Evolutionary conservation across 1,140 invertebrate species (phyloP).

Genomic region (Drosophila mojavensis): DNA sequence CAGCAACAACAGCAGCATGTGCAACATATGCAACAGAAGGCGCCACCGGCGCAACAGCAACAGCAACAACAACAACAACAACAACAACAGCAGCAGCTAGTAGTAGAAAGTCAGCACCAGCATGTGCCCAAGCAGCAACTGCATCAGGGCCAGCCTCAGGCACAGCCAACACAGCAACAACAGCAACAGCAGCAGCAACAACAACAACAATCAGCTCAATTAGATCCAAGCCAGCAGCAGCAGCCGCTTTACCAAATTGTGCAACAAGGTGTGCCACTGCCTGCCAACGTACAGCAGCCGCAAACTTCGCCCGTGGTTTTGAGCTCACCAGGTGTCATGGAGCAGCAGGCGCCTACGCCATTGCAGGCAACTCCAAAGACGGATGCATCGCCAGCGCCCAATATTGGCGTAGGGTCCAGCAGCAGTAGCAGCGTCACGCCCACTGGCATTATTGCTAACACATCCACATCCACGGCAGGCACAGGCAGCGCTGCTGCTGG

Average conservation of each 20-base stretch:
- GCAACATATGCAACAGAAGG: slow-evolving; percentile 78
- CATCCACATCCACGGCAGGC: slow-evolving; percentile 52
- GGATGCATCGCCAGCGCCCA: slow-evolving; percentile 54
- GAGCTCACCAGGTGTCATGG: slow-evolving; percentile 54
- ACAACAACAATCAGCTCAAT: slow-evolving; percentile 44
- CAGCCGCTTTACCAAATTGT: slow-evolving; percentile 66
- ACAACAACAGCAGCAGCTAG: slow-evolving; percentile 22
- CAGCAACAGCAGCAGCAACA: slow-evolving; percentile 47
- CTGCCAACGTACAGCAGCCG: slow-evolving; percentile 68
- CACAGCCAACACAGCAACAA: slow-evolving; percentile 44
- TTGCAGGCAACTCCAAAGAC: slow-evolving; percentile 61
- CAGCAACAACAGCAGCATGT: slow-evolving; percentile 63
- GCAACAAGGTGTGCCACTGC: slow-evolving; percentile 23
- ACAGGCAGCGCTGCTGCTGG: slow-evolving; percentile 17
- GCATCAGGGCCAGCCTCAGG: slow-evolving; percentile 63
- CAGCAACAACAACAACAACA: slow-evolving; percentile 62
- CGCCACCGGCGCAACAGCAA: slow-evolving; percentile 83
- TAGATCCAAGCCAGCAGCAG: slow-evolving; percentile 51
- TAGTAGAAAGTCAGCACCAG: slow-evolving; percentile 65
- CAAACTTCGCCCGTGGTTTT: slow-evolving; percentile 70
- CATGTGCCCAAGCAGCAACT: slow-evolving; percentile 77
- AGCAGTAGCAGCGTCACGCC: slow-evolving; percentile 66
- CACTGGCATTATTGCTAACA: slow-evolving; percentile 61
- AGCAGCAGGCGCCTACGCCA: slow-evolving; percentile 60
- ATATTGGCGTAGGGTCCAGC: slow-evolving; percentile 14